These are phyloP conservation scores for Zonotrichia leucophrys DNA, from an alignment of 2,113 vertebrate genomes.

Conservation along the genomic window DNA sequence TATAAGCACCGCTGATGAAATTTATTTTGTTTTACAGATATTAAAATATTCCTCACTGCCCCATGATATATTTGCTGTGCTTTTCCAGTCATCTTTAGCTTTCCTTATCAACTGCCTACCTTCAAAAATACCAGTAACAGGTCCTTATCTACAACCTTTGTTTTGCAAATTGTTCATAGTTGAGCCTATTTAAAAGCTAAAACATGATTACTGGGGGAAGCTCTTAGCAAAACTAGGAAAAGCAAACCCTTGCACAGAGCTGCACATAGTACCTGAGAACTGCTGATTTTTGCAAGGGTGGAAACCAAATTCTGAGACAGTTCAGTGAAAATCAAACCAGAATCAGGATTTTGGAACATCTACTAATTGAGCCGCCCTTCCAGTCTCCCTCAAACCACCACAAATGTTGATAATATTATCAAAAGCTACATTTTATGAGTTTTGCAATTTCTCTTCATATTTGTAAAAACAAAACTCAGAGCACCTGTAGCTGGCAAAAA, in stretches of 20 bases:
- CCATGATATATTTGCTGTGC: neutral
- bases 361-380: neutral
- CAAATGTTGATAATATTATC: neutral
- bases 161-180: neutral
- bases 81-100: neutral
- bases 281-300: neutral
- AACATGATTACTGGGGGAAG: neutral
- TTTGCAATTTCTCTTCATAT: neutral
- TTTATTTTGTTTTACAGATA: neutral
- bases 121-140: neutral
- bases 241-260: neutral
- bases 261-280: fast-evolving
- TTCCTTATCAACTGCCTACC: neutral
- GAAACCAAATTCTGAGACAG: neutral
- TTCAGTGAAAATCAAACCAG: neutral
- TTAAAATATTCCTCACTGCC: neutral
- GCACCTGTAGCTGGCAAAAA: neutral
- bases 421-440: neutral
- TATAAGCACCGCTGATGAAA: neutral
- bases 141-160: neutral
- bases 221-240: neutral
- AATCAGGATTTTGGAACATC: neutral
- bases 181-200: neutral
- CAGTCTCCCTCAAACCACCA: neutral
- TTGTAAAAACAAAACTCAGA: neutral